Conservation (phyloP, 2,113 vertebrate genomes). For the Anguilla rostrata region DNA sequence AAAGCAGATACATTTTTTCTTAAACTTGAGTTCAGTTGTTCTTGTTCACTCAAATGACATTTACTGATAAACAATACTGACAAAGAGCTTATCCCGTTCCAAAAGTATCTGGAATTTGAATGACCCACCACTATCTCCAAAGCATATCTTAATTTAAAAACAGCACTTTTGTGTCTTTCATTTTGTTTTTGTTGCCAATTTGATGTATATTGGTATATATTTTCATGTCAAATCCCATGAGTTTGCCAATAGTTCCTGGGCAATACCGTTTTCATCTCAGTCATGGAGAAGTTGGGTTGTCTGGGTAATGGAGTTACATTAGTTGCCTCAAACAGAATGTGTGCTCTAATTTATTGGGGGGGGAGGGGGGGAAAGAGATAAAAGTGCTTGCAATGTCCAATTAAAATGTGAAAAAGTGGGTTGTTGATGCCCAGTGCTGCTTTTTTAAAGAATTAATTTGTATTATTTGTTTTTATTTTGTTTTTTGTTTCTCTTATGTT, state of each 20-base stretch:
- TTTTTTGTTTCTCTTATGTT: slow-evolving; percentile 61
- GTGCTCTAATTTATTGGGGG: slow-evolving; percentile 40
- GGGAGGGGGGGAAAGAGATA: slow-evolving; percentile 30
- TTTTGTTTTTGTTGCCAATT: slow-evolving; percentile 53
- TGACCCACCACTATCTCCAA: slow-evolving; percentile 30
- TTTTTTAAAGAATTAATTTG: slow-evolving; percentile 67
- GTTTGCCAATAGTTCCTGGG: slow-evolving; percentile 44
- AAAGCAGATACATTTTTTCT: slow-evolving; percentile 53
- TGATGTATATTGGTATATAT: slow-evolving; percentile 30
- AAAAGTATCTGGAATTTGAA: slow-evolving; percentile 40
- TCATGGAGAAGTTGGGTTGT: slow-evolving; percentile 23
- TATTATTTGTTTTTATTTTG: slow-evolving; percentile 48
- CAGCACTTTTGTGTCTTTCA: slow-evolving; percentile 6
- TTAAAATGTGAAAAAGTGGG: slow-evolving; percentile 71
- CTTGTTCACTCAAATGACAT: slow-evolving; percentile 6
- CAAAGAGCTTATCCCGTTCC: slow-evolving; percentile 32
- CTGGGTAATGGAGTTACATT: slow-evolving; percentile 23
- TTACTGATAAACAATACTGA: slow-evolving; percentile 41
- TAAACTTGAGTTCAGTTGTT: slow-evolving; percentile 10
- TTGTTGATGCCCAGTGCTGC: slow-evolving; percentile 71
- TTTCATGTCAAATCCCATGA: slow-evolving; percentile 20
- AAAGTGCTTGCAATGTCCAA: slow-evolving; percentile 51
- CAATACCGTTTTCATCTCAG: not conserved
- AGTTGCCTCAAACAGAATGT: slow-evolving; percentile 42
- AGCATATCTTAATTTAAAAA: slow-evolving; percentile 30